phyloP scores from a whole-genome alignment of 2,888 invertebrate genomes.

The Rhaphigaster nebulosa region DNA sequence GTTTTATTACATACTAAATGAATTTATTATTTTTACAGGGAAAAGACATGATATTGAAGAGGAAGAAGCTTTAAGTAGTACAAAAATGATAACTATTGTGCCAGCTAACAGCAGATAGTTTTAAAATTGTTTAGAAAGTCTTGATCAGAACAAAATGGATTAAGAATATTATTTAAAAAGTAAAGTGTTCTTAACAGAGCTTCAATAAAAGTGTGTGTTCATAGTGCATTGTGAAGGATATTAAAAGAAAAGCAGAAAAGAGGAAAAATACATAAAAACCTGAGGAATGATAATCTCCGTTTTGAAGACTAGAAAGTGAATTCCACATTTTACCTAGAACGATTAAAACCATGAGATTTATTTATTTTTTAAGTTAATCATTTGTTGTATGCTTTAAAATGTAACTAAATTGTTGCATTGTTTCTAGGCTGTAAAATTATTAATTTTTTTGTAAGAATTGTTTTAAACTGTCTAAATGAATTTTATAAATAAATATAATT shows the following conservation, averaged over 20 bases:
- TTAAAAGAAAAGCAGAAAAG: neutral
- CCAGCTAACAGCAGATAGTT: neutral
- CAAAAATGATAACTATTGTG: constrained; percentile 60
- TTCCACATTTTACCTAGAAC: neutral
- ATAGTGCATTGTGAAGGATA: neutral
- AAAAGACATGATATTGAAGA: constrained; percentile 56
- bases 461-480: neutral
- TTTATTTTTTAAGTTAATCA: constrained; percentile 18
- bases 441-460: constrained; percentile 32
- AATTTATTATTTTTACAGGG: neutral
- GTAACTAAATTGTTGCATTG: neutral
- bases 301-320: constrained; percentile 14
- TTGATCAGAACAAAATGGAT: neutral
- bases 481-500: constrained; percentile 33
- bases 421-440: neutral
- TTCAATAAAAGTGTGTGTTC: neutral
- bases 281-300: constrained; percentile 7
- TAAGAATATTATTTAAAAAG: neutral
- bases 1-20: neutral
- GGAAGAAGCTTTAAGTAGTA: constrained; percentile 60
- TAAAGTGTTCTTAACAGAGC: neutral
- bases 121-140: neutral
- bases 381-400: neutral
- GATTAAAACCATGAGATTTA: neutral
- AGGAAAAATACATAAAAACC: neutral